Conservation (phyloP, 2,113 vertebrate species). For the Xyliphius kryptos region DNA sequence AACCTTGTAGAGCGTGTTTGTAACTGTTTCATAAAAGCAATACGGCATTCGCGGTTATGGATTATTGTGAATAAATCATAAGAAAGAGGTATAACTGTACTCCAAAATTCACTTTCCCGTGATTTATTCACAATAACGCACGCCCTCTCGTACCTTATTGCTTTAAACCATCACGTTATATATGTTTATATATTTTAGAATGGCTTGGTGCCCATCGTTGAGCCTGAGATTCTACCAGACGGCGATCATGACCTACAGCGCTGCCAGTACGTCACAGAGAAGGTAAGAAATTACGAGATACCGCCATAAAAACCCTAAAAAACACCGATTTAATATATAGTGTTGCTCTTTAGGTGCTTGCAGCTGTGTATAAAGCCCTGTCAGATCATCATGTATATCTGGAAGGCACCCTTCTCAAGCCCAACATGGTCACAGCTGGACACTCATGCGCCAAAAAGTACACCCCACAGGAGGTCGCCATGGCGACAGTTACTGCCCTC, state of each 20-base stretch:
- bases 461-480: constrained; percentile 80
- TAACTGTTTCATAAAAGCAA: too few relatives aligned
- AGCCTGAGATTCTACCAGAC: constrained; percentile 91
- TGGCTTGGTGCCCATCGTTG: constrained; percentile 94
- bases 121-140: too few relatives aligned
- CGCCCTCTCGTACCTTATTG: too few relatives aligned
- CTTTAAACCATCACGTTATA: too few relatives aligned
- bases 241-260: constrained; percentile 84
- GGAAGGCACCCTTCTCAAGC: constrained; percentile 91
- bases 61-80: too few relatives aligned
- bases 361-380: constrained; percentile 89
- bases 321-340: too few relatives aligned
- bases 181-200: too few relatives aligned
- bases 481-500: constrained; percentile 87
- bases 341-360: constrained; percentile 76
- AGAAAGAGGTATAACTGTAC: too few relatives aligned
- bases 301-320: too few relatives aligned
- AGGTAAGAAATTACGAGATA: constrained; percentile 60
- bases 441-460: constrained; percentile 85
- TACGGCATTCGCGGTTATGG: too few relatives aligned
- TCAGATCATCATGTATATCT: constrained; percentile 92
- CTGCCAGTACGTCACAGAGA: constrained; percentile 89
- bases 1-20: too few relatives aligned
- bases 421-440: constrained; percentile 93
- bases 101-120: too few relatives aligned